phyloP scores from a whole-genome alignment of 2,888 invertebrate genomes.

The Neoaliturus tenellus region DNA sequence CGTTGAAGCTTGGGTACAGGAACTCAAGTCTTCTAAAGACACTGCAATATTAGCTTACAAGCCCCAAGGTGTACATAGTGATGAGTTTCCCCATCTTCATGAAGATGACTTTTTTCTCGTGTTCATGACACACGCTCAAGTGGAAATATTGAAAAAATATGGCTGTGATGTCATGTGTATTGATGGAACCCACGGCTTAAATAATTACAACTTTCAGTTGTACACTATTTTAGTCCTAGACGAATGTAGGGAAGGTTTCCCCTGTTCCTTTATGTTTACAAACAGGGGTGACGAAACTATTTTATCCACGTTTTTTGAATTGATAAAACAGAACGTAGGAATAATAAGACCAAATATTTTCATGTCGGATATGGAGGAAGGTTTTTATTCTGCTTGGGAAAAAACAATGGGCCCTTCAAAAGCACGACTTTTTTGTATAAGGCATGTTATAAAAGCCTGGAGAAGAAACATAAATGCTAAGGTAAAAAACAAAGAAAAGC shows the following conservation, averaged over 20 bases:
- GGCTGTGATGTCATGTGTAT: constrained; percentile 65
- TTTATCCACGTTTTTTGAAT: constrained; percentile 60
- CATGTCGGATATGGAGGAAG: constrained; percentile 66
- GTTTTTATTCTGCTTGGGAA: constrained; percentile 65
- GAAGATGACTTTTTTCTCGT: too few species aligned
- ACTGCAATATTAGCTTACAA: too few species aligned
- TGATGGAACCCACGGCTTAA: constrained; percentile 66
- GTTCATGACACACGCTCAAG: too few species aligned
- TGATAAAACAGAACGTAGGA: constrained; percentile 59
- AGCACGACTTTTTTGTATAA: constrained; percentile 63
- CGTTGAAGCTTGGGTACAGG: too few species aligned
- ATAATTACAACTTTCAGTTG: constrained; percentile 64
- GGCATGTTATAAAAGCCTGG: constrained; percentile 65
- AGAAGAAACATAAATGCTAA: not conserved
- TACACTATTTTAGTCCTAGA: constrained; percentile 64
- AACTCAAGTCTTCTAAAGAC: too few species aligned
- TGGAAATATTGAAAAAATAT: constrained; percentile 64
- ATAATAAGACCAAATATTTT: constrained; percentile 60
- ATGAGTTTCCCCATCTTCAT: too few species aligned
- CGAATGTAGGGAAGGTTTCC: constrained; percentile 62
- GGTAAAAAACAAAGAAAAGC: constrained; percentile 20
- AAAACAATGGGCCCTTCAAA: constrained; percentile 61
- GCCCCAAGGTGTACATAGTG: too few species aligned
- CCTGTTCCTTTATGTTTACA: constrained; percentile 64
- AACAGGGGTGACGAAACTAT: constrained; percentile 60